These are phyloP conservation scores for Junonia oenone DNA, from an alignment of 2,888 invertebrate genomes.

Conservation along the genomic window DNA sequence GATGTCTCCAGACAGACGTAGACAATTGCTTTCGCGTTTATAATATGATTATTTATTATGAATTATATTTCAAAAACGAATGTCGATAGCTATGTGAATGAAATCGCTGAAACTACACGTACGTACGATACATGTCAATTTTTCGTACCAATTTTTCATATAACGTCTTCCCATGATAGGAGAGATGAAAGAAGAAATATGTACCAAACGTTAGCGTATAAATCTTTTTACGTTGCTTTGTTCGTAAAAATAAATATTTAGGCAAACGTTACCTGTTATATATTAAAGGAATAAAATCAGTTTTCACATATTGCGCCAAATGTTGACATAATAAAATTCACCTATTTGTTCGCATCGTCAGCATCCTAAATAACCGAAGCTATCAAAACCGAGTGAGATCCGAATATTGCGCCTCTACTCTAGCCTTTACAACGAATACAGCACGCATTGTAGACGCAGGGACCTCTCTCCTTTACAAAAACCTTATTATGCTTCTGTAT, in stretches of 20 bases:
- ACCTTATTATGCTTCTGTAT: slow-evolving; percentile 74
- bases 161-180: not conserved
- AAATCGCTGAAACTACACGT: not conserved
- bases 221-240: not conserved
- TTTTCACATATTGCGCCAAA: slow-evolving; percentile 25
- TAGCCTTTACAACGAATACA: slow-evolving; percentile 53
- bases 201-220: not conserved
- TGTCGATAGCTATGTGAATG: not conserved
- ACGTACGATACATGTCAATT: not conserved
- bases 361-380: slow-evolving; percentile 55
- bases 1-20: too few species aligned
- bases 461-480: slow-evolving; percentile 73
- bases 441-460: slow-evolving; percentile 67
- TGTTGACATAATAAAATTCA: slow-evolving; percentile 38
- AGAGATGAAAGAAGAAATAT: not conserved
- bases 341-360: slow-evolving; percentile 57
- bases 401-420: slow-evolving; percentile 55
- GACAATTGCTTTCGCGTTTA: too few species aligned
- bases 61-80: too few species aligned
- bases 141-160: not conserved
- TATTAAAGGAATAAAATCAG: slow-evolving; percentile 11
- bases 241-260: slow-evolving; percentile 11
- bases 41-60: too few species aligned
- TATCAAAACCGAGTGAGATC: slow-evolving; percentile 50
- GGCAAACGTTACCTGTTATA: not conserved